Percentiles rank a stretch among this genome's conserved stretches.
phyloP scores from a whole-genome alignment of 1,140 invertebrate species.

The Forficula auricularia region DNA sequence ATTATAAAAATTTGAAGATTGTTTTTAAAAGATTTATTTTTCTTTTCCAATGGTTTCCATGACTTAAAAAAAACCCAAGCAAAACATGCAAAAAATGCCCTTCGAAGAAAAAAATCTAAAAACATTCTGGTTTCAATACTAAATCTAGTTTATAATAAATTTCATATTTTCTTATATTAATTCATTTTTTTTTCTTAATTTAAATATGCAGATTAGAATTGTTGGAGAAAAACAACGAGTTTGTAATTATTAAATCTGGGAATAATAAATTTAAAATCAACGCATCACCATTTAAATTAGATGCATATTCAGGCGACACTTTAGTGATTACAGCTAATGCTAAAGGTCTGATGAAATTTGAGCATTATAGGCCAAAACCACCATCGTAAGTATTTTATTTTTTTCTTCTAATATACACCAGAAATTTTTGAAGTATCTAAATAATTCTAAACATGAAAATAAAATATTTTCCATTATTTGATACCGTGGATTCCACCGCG shows the following conservation, averaged over 20 bases:
- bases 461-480: not conserved
- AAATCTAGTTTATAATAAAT: not conserved
- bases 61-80: too few species aligned
- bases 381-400: conserved; percentile 28
- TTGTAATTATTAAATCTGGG: conserved; percentile 36
- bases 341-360: conserved; percentile 76
- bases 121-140: not conserved
- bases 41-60: too few species aligned
- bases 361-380: conserved; percentile 64
- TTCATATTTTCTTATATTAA: conserved; percentile 2
- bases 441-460: not conserved
- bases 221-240: conserved; percentile 30
- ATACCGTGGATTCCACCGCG: not conserved
- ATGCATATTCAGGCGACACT: conserved; percentile 51
- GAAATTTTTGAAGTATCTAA: not conserved
- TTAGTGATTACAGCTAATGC: conserved; percentile 73
- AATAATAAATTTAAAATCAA: conserved; percentile 52
- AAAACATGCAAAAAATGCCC: too few species aligned
- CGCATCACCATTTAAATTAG: conserved; percentile 63
- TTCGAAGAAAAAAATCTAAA: conserved; percentile 1
- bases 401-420: not conserved
- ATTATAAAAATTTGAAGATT: too few species aligned
- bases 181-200: conserved; percentile 11
- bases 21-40: not conserved
- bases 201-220: conserved; percentile 29